Percentiles rank a stretch among this genome's conserved stretches.
Evolutionary conservation across 2,888 invertebrate species (phyloP).

Genomic region (Stenotaenia linearis): DNA sequence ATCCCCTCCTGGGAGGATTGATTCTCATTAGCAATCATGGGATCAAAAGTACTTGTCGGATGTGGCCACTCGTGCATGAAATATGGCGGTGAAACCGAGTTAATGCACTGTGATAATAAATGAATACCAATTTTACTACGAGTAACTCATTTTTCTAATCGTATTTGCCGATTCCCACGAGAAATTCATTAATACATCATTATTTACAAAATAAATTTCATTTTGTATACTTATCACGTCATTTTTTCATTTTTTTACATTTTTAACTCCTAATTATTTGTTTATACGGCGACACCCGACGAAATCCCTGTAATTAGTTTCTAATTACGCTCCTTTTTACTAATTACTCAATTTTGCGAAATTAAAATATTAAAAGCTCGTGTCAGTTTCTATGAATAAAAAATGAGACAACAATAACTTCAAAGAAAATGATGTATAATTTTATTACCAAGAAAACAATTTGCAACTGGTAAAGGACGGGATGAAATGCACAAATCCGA

Average conservation of each 20-base stretch:
- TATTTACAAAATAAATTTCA: background rate
- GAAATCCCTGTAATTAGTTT: background rate
- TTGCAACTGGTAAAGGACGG: background rate
- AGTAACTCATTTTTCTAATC: conserved; percentile 5
- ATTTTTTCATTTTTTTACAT: background rate
- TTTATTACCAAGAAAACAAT: conserved; percentile 1
- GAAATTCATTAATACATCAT: background rate
- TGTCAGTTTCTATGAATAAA: no score
- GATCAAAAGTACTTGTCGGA: conserved; percentile 9
- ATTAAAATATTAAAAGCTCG: background rate
- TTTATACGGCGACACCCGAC: background rate
- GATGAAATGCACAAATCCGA: background rate
- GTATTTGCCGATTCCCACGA: background rate
- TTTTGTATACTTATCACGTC: background rate
- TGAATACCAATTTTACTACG: background rate
- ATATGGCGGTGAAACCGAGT: conserved; percentile 1
- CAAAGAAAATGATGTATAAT: background rate
- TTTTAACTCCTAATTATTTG: background rate
- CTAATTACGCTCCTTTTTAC: background rate
- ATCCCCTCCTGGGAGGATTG: conserved; percentile 5
- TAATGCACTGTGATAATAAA: conserved; percentile 1
- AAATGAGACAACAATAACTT: background rate
- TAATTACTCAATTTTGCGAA: background rate
- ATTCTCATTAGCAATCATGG: conserved; percentile 9
- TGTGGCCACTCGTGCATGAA: background rate